Conservation (phyloP, 2,113 vertebrate species). For the Periophthalmodon schlosseri region DNA sequence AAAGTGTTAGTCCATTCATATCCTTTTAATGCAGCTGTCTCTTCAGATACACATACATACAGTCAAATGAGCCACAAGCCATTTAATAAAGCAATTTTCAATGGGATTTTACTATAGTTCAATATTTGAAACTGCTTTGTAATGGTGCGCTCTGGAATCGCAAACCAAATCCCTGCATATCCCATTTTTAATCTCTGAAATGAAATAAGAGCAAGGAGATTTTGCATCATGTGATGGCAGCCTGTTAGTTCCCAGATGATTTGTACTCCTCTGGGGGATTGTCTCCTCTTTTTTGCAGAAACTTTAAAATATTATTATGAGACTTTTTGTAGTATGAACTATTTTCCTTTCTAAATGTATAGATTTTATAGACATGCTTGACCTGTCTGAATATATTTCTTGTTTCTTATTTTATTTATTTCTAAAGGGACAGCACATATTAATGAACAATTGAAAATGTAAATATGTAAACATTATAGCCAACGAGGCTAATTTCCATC, state of each 20-base stretch:
- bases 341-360: not conserved
- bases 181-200: constrained; percentile 77
- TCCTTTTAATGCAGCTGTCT: constrained; percentile 83
- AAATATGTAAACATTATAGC: no score
- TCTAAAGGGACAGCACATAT: no score
- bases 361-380: not conserved
- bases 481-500: no score
- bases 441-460: no score
- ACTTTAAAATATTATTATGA: not conserved
- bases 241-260: constrained; percentile 60
- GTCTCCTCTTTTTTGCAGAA: constrained; percentile 3
- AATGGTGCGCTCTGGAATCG: constrained; percentile 60
- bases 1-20: constrained; percentile 98
- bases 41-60: not conserved
- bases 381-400: not conserved
- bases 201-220: constrained; percentile 78
- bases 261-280: constrained; percentile 39
- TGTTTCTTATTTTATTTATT: no score
- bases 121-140: constrained; percentile 68
- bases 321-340: not conserved
- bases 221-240: constrained; percentile 68
- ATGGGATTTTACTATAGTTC: constrained; percentile 62
- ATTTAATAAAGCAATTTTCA: constrained; percentile 52
- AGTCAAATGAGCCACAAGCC: constrained; percentile 4
- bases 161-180: constrained; percentile 71